phyloP scores from a whole-genome alignment of 2,797 vertebrate genomes.

The Lepilemur ruficaudatus region DNA sequence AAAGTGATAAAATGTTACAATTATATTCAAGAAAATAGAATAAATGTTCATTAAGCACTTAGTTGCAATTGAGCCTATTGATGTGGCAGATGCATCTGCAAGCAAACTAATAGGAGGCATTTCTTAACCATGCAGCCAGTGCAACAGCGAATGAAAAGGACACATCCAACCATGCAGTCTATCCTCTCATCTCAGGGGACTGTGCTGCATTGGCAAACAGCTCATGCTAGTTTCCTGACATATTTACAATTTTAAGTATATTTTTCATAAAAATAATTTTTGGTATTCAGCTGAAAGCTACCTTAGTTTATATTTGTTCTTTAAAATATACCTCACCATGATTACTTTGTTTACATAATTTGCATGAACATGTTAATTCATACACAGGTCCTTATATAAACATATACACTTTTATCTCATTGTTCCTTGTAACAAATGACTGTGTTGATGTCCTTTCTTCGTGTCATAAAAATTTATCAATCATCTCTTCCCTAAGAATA shows the following conservation, averaged over 20 bases:
- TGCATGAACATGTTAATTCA: not conserved
- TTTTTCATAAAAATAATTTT: not conserved
- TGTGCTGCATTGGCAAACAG: not conserved
- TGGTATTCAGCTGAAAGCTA: not conserved
- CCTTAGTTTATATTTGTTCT: not conserved
- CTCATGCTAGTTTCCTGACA: not conserved
- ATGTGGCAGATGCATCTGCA: not conserved
- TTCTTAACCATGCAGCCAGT: constrained; percentile 39
- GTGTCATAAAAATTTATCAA: not conserved
- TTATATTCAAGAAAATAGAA: constrained; percentile 42
- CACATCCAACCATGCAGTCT: not conserved
- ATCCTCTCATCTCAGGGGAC: not conserved
- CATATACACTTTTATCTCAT: not conserved
- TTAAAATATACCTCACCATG: not conserved
- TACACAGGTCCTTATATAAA: not conserved
- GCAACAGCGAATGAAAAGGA: not conserved
- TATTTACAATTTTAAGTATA: not conserved
- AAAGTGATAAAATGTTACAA: constrained; percentile 17
- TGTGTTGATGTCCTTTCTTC: not conserved
- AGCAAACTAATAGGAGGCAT: not conserved
- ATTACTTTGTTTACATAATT: not conserved
- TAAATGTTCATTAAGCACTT: not conserved
- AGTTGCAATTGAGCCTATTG: constrained; percentile 28
- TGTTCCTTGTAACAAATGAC: not conserved
- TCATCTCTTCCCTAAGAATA: not conserved